Evolutionary conservation across 2,113 vertebrate genomes (phyloP).

Genomic region (Setophaga kirtlandii): DNA sequence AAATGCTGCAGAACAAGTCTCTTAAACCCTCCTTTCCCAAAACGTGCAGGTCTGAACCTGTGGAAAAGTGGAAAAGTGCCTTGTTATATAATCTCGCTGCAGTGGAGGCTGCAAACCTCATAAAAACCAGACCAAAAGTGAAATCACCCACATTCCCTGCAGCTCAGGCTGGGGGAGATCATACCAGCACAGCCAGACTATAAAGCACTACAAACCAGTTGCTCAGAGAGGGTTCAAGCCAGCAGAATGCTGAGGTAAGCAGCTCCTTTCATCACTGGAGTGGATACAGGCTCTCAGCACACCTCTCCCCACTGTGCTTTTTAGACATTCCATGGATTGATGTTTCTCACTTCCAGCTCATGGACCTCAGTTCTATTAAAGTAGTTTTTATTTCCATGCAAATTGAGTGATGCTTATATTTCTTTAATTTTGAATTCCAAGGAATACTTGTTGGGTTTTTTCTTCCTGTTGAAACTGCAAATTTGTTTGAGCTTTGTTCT

Average conservation of each 20-base stretch:
- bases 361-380: neutral
- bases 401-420: neutral
- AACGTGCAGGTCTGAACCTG: neutral
- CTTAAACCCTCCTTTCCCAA: neutral
- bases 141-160: neutral
- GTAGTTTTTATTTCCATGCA: neutral
- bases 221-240: neutral
- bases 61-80: neutral
- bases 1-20: neutral
- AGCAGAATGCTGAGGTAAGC: neutral
- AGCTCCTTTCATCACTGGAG: neutral
- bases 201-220: neutral
- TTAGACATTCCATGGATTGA: neutral
- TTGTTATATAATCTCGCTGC: neutral
- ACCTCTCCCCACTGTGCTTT: neutral
- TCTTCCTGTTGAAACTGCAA: neutral
- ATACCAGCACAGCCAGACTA: neutral
- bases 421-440: neutral
- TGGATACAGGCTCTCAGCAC: neutral
- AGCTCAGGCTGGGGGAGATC: neutral
- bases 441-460: neutral
- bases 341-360: neutral
- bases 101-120: fast-evolving
- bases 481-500: neutral
- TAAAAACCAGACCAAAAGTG: neutral